Evolutionary conservation across 2,888 invertebrate species (phyloP).

Genomic region (Flexamia atlantica): DNA sequence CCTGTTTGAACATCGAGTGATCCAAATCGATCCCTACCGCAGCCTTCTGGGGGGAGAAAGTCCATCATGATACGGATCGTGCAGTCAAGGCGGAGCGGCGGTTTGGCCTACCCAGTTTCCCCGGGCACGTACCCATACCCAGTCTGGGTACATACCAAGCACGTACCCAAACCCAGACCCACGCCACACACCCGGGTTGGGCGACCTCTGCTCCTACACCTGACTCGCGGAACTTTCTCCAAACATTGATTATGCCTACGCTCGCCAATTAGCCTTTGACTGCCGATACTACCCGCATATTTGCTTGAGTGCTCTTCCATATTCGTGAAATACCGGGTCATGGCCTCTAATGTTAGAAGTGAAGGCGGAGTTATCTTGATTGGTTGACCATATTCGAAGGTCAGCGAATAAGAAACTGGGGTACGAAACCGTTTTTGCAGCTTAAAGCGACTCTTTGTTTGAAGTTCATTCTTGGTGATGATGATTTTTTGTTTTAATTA

Average conservation of each 20-base stretch:
- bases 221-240: conserved; percentile 15
- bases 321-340: too few species aligned
- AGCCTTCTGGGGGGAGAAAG: not conserved
- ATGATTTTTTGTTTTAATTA: too few species aligned
- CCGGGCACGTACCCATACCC: not conserved
- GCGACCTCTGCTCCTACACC: not conserved
- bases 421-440: too few species aligned
- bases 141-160: not conserved
- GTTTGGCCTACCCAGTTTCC: not conserved
- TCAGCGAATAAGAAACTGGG: too few species aligned
- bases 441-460: too few species aligned
- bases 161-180: not conserved
- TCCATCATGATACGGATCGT: not conserved
- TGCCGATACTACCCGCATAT: not conserved
- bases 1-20: too few species aligned
- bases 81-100: not conserved
- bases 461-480: too few species aligned
- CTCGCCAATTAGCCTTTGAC: not conserved
- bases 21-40: not conserved
- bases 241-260: not conserved
- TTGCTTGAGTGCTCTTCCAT: too few species aligned
- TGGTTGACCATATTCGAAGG: too few species aligned
- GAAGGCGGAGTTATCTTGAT: too few species aligned
- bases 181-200: not conserved
- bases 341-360: too few species aligned